Evolutionary conservation across 2,888 invertebrate species (phyloP), one percentile per base, ranked within the genome.

Genomic region (Xanthia icteritia): DNA sequence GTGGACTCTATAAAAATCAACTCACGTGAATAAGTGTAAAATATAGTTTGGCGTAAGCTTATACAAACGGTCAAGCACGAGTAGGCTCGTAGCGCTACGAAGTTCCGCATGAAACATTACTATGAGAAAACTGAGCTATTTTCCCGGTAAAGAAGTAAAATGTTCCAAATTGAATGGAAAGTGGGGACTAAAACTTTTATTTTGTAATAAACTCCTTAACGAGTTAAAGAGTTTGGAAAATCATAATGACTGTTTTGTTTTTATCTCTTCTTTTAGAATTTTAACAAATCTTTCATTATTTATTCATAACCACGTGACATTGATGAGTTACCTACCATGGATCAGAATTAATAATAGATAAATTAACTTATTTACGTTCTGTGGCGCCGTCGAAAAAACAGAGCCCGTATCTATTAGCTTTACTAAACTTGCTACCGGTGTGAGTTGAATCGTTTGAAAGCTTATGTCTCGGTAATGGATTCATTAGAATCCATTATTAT

Each of bases 351-450:
- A 80, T 79, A 73, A 82, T 56, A 79, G 79, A 86, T 84, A 77
- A 79, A 85, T 82, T 77, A 73, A 31, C 61, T 75, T 73, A 83
- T 81, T 83, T 89, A 88, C 90, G 90, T 85, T 90, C 84, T 88
- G 90, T 89, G 81, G 83, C 86, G 87, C 79, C 79, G 76, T 76
- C 71, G 73, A 73, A 70, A 67, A 78, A 88, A 77, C 76, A 85
- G 65, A 76, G 42, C 83, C 70, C 48, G 61, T 82, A 82, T 83
- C 65, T 72, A 81, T 84, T 82, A 72, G 66, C 77, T 84, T 87
- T 86, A 78, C 73, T 42, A 73, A 87, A 76, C 72, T 74, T 45
- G 86, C 87, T 87, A 84, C 86, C 56, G 77, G 68, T 66, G 64
- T 65, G 73, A 79, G 8, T 23, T 67, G 31, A 86, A 80, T 48